These are phyloP conservation scores for Eulemur albifrons DNA, from an alignment of 2,797 vertebrate genomes.

Conservation along the genomic window DNA sequence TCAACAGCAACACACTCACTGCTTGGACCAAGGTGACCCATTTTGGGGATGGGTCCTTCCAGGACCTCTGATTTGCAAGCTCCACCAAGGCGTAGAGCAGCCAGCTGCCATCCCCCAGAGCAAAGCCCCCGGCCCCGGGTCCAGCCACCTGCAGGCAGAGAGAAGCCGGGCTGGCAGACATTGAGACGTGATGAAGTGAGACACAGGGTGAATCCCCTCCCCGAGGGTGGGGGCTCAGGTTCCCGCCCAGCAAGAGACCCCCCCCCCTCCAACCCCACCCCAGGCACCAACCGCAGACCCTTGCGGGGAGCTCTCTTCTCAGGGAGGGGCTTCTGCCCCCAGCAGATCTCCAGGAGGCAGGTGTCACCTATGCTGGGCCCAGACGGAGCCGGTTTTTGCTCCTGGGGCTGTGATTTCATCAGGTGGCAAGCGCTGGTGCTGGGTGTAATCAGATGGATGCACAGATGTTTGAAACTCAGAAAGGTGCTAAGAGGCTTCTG, in stretches of 20 bases:
- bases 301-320: fast-evolving
- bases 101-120: not conserved
- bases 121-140: not conserved
- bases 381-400: not conserved
- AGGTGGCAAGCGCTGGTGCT: not conserved
- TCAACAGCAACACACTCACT: not conserved
- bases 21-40: not conserved
- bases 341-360: not conserved
- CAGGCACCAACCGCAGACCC: not conserved
- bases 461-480: not conserved
- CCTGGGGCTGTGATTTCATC: not conserved
- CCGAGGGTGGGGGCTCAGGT: not conserved
- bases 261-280: too few relatives aligned
- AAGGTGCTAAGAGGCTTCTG: constrained; percentile 32
- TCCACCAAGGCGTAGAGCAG: fast-evolving
- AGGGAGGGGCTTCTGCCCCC: not conserved
- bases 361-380: not conserved
- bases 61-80: not conserved
- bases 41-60: not conserved
- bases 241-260: not conserved
- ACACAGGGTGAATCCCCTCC: not conserved
- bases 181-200: not conserved
- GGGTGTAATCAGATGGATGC: not conserved
- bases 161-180: not conserved
- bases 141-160: too few relatives aligned